Percentiles rank a stretch among this genome's conserved stretches.
These are phyloP conservation scores for Nycticebus coucang DNA, from an alignment of 2,113 vertebrate species.

Conservation along the genomic window DNA sequence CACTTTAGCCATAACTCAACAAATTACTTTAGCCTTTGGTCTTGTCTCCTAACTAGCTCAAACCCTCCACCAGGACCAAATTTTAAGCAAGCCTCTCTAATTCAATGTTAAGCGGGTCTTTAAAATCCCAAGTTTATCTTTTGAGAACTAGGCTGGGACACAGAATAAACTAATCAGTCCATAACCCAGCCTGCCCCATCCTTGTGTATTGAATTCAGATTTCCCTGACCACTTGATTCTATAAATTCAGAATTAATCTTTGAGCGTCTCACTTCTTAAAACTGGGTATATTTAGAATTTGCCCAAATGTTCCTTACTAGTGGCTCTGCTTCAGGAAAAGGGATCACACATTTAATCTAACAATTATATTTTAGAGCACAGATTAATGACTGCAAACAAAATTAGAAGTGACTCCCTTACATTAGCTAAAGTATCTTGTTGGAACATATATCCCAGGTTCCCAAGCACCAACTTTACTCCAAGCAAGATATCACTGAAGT, in stretches of 20 bases:
- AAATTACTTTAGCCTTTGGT: neutral
- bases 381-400: constrained; percentile 45
- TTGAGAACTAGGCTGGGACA: neutral
- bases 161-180: neutral
- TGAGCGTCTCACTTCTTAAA: constrained; percentile 41
- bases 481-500: constrained; percentile 42
- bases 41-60: neutral
- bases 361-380: neutral
- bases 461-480: constrained; percentile 34
- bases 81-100: neutral
- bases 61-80: constrained; percentile 14
- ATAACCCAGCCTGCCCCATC: neutral
- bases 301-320: neutral
- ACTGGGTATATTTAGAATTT: neutral
- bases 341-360: constrained; percentile 17
- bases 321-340: constrained; percentile 46
- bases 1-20: neutral
- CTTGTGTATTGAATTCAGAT: neutral
- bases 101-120: neutral
- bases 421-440: constrained; percentile 37
- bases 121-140: constrained; percentile 37
- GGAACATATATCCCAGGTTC: constrained; percentile 23
- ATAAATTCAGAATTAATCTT: neutral
- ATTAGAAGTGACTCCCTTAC: constrained; percentile 53
- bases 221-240: neutral